A percentile compares a stretch with the other conserved stretches of the same genome.
These are phyloP conservation scores for Asbolus verrucosus DNA, from an alignment of 1,140 invertebrate genomes.

Conservation along the genomic window DNA sequence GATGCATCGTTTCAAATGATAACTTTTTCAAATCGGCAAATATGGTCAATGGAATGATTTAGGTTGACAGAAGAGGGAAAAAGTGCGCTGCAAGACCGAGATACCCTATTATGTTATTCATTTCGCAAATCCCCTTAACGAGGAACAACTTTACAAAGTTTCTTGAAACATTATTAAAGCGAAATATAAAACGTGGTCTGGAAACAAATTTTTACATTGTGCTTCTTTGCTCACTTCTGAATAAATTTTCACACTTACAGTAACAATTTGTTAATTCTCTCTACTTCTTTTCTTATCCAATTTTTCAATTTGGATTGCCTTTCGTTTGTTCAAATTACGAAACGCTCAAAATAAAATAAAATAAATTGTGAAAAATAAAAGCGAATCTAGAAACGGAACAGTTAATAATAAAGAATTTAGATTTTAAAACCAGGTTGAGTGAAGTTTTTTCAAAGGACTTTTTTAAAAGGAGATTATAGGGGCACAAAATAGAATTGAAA, in stretches of 20 bases:
- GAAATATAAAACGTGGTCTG: constrained; percentile 42
- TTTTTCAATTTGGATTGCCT: no score
- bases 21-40: background rate
- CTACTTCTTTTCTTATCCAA: no score
- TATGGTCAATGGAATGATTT: constrained; percentile 10
- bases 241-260: background rate
- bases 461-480: no score
- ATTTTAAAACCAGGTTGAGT: no score
- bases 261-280: no score
- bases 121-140: constrained; percentile 43
- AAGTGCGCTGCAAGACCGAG: background rate
- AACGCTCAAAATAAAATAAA: no score
- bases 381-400: no score
- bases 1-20: constrained; percentile 19
- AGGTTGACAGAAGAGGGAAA: background rate
- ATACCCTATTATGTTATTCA: constrained; percentile 42
- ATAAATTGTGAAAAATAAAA: no score
- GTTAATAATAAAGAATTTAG: no score
- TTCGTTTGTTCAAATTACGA: no score
- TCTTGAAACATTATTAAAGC: constrained; percentile 39
- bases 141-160: constrained; percentile 29
- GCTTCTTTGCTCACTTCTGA: background rate
- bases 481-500: no score
- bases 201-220: constrained; percentile 19
- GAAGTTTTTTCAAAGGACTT: no score